Percentiles rank a stretch among this genome's conserved stretches.
Evolutionary conservation across 1,140 invertebrate genomes (phyloP).

Genomic region (Ceratina japonica): DNA sequence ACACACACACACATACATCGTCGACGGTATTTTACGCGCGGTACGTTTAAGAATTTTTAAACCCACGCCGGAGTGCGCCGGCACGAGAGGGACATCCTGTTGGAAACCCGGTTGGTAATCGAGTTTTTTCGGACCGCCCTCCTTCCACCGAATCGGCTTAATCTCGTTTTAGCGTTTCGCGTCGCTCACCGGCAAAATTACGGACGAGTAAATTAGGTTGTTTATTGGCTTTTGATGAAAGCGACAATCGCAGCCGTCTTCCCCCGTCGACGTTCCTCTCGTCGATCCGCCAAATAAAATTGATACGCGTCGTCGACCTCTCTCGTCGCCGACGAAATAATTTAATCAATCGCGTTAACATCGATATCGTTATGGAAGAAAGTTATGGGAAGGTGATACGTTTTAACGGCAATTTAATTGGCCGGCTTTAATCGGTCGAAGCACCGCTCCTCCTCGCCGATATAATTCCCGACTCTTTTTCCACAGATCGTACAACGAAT

Average conservation of each 20-base stretch:
- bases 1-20: background rate
- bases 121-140: background rate
- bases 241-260: background rate
- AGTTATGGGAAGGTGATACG: background rate
- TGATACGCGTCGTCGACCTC: background rate
- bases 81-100: background rate
- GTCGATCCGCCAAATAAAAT: background rate
- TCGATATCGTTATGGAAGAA: background rate
- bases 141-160: background rate
- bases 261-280: background rate
- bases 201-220: background rate
- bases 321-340: background rate
- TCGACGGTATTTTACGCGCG: background rate
- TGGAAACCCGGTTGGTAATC: no score
- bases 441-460: no score
- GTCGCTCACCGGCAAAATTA: background rate
- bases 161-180: background rate
- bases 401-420: constrained; percentile 9
- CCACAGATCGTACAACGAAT: constrained; percentile 2
- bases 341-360: background rate
- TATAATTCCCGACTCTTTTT: background rate
- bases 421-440: background rate
- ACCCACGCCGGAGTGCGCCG: background rate
- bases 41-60: constrained; percentile 1
- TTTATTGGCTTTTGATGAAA: constrained; percentile 1